Evolutionary conservation across 2,797 vertebrate species (phyloP).

Genomic region (Spheniscus humboldti): DNA sequence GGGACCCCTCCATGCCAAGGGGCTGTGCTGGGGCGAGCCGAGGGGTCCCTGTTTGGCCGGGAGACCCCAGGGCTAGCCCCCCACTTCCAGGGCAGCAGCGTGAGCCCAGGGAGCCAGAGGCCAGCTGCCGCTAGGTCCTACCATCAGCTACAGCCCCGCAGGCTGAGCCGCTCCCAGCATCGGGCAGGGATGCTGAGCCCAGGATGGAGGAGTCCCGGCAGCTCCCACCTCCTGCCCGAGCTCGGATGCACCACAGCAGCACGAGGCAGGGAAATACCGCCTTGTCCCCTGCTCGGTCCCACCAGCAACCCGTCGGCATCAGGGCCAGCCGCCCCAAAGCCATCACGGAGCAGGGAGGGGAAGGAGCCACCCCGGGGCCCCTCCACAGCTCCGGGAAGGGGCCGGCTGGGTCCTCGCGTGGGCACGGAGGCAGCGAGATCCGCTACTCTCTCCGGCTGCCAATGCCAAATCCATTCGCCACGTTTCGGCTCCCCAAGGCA

Average conservation of each 20-base stretch:
- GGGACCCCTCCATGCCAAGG: neutral
- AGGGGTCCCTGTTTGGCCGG: neutral
- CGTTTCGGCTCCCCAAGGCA: conserved; percentile 36
- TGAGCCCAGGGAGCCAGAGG: neutral
- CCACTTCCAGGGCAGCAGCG: neutral
- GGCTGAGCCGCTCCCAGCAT: neutral
- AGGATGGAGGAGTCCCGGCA: neutral
- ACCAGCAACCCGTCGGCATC: rapidly evolving
- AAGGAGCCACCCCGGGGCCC: neutral
- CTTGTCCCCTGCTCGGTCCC: neutral
- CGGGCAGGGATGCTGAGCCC: neutral
- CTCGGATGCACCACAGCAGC: rapidly evolving
- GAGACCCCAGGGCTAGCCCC: neutral
- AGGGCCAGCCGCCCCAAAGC: neutral
- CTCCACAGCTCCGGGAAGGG: neutral
- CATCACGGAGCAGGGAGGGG: neutral
- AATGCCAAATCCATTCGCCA: conserved; percentile 63
- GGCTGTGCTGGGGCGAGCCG: neutral
- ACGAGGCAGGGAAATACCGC: neutral
- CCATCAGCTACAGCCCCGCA: neutral
- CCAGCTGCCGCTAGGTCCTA: neutral
- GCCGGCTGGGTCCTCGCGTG: neutral
- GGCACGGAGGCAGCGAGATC: conserved; percentile 3
- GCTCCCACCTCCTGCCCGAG: neutral
- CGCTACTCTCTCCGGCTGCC: conserved; percentile 6